A percentile compares a stretch with the other conserved stretches of the same genome.
phyloP scores from a whole-genome alignment of 2,888 invertebrate species.

The Ernsta delagoae region DNA sequence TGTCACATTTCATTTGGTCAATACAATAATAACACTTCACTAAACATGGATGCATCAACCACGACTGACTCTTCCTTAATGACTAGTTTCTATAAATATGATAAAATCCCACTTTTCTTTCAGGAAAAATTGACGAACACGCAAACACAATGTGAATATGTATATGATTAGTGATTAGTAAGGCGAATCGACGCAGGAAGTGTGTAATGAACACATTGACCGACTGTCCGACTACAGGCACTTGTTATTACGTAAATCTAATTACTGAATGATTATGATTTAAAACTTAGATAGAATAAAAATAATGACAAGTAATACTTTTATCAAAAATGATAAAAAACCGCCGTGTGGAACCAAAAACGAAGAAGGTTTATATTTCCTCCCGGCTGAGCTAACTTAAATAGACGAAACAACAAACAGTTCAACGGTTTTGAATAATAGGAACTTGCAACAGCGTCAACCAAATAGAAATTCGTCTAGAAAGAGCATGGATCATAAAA shows the following conservation, averaged over 20 bases:
- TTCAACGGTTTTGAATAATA: too few species aligned
- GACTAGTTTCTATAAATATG: conserved; percentile 68
- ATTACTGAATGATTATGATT: conserved; percentile 25
- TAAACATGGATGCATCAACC: conserved; percentile 33
- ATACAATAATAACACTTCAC: conserved; percentile 16
- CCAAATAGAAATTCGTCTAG: neutral
- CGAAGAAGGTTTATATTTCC: too few species aligned
- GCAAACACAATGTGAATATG: conserved; percentile 58
- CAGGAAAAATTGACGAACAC: conserved; percentile 68
- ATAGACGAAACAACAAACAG: too few species aligned
- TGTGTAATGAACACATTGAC: conserved; percentile 49
- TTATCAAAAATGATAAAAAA: neutral
- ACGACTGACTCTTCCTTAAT: conserved; percentile 44
- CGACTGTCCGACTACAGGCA: conserved; percentile 44
- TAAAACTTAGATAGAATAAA: too few species aligned
- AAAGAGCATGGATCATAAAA: neutral
- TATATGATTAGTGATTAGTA: conserved; percentile 58
- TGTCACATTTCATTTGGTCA: neutral
- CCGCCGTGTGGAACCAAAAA: neutral
- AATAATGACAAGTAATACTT: too few species aligned
- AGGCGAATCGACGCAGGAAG: conserved; percentile 53
- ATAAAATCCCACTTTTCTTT: conserved; percentile 71
- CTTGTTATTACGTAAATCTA: conserved; percentile 47
- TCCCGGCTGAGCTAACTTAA: too few species aligned
- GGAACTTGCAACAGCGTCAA: neutral